Base-by-base conservation (phyloP, 2,888 invertebrate species). In the Lasioglossum lativentre region DNA sequence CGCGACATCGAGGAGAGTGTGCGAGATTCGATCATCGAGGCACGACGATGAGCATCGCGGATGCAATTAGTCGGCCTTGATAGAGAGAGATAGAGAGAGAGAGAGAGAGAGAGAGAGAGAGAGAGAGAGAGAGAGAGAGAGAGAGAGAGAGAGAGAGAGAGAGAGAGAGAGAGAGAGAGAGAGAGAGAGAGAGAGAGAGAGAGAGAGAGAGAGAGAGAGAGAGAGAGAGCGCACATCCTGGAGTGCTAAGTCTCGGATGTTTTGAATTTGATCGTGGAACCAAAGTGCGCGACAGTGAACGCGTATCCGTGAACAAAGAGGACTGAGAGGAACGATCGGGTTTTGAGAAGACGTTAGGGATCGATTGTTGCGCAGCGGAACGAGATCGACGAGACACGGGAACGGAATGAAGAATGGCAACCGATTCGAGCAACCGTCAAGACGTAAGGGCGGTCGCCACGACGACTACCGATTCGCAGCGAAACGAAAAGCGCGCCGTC, bases 331-430 rank as follows among this genome's bases (percentile, higher is more conserved):
- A 38, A 68, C 68, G 38, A 38, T 38, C 23, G 5, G 5, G 12
- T 12, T 38, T 4, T 10, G 19, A n/a, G 16, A 38, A 19, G 63
- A n/a, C 23, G 34, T 38, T 23, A n/a, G 38, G 42, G 68, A 72
- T 30, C 76, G 34, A 86, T 87, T 77, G 86, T 89, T 83, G 75
- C 63, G 81, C 77, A 83, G 78, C 45, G 71, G 34, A 86, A n/a
- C 30, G 70, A 70, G 86, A 86, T 75, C 70, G 63, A 70, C 47
- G 75, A 83, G 80, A 87, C 80, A 86, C 71, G 86, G 40, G 82
- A 90, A 93, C 93, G 94, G 94, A 90, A 95, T 95, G 95, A 95
- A 95, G 95, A 91, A 95, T 95, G 95, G 95, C 95, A 93, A 93
- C 94, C 92, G 93, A 94, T 92, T 91, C 93, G 91, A 94, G 91